Evolutionary conservation across 2,888 invertebrate species (phyloP), one percentile per base, ranked within the genome.

Genomic region (Cryptophagus acutangulus): DNA sequence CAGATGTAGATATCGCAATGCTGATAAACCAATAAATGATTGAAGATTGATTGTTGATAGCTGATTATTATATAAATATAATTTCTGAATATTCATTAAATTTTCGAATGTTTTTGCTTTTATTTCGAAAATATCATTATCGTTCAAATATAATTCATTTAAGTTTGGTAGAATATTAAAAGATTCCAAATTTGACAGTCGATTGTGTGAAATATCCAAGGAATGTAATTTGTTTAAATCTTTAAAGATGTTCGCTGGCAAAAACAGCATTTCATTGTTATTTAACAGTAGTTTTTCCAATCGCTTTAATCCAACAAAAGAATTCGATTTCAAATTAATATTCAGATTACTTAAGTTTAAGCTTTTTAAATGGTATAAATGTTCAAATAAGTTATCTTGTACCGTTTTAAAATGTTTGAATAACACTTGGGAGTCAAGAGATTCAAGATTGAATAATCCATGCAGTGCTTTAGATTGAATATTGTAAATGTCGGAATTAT

Each of bases 41-140:
- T n/a, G n/a, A n/a, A n/a, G n/a, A n/a, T n/a, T n/a, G n/a, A n/a
- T n/a, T n/a, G n/a, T n/a, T n/a, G n/a, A n/a, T n/a, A n/a, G n/a
- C n/a, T n/a, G n/a, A n/a, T n/a, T n/a, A n/a, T n/a, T n/a, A n/a
- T n/a, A n/a, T n/a, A n/a, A n/a, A n/a, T n/a, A n/a, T n/a, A n/a
- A n/a, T n/a, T n/a, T n/a, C n/a, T n/a, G n/a, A n/a, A n/a, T n/a
- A n/a, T n/a, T n/a, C n/a, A n/a, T n/a, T n/a, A n/a, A n/a, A n/a
- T n/a, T n/a, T n/a, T n/a, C n/a, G n/a, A n/a, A n/a, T n/a, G n/a
- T n/a, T n/a, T n/a, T n/a, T n/a, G n/a, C n/a, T n/a, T n/a, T n/a
- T n/a, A n/a, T n/a, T n/a, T n/a, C n/a, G n/a, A n/a, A n/a, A 3
- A 31, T 5, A 31, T 31, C 16, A 16, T 31, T 31, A 31, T 31